These are phyloP conservation scores for Atherinomorus stipes DNA, from an alignment of 2,113 vertebrate genomes.

Conservation along the genomic window DNA sequence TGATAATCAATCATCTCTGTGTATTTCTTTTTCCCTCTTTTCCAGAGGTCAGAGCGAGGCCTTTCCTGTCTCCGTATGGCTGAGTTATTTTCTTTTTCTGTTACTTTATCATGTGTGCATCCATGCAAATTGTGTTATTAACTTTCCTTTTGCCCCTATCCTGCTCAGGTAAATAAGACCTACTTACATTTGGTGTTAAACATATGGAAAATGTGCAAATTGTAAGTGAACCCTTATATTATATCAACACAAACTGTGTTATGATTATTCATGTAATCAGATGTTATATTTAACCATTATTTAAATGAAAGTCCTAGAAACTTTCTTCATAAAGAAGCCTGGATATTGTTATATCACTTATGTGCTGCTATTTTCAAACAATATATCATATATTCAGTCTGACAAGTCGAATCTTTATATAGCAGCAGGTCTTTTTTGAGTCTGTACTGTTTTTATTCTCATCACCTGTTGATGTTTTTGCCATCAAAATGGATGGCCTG, in stretches of 20 bases:
- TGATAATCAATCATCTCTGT: constrained; percentile 43
- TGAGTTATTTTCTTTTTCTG: constrained; percentile 13
- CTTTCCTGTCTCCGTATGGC: constrained; percentile 10
- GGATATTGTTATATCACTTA: no score
- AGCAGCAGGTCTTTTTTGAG: background rate
- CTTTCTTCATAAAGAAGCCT: no score
- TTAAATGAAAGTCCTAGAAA: background rate
- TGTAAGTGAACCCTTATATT: background rate
- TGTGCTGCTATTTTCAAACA: background rate
- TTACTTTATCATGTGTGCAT: background rate
- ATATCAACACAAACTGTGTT: background rate
- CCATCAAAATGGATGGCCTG: constrained; percentile 21
- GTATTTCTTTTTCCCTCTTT: background rate
- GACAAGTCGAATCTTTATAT: background rate
- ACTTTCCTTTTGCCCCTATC: background rate
- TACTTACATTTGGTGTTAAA: background rate
- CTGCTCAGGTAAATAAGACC: background rate
- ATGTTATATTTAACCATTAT: background rate
- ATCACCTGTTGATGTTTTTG: constrained; percentile 2
- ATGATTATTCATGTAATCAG: background rate
- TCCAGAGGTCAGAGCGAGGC: constrained; percentile 31
- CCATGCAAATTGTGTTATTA: background rate
- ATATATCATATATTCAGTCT: background rate
- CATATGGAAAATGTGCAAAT: background rate
- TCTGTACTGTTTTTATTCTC: background rate